Evolutionary conservation across 2,888 invertebrate genomes (phyloP).

Genomic region (Eurois occulta): DNA sequence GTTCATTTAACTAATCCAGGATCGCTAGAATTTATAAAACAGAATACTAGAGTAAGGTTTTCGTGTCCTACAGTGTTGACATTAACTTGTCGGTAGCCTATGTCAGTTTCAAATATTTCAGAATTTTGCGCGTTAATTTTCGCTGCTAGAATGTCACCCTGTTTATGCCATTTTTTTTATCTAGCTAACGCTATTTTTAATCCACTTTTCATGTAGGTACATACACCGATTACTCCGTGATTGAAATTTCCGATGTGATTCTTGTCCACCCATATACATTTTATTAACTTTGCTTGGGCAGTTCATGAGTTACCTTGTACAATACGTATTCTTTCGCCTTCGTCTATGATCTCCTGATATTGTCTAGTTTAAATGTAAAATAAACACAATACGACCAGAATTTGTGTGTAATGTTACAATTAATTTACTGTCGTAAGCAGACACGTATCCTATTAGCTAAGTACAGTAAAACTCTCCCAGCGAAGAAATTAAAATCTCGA

Average conservation of each 20-base stretch:
- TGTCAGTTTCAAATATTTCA: background rate
- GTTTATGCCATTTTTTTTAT: background rate
- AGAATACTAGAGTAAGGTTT: background rate
- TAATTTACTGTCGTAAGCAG: background rate
- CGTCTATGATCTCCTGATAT: background rate
- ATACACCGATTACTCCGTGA: too few species aligned
- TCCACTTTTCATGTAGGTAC: too few species aligned
- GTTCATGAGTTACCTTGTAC: background rate
- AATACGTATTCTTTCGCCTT: background rate
- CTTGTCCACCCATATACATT: background rate
- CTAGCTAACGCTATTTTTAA: background rate
- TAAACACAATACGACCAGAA: background rate
- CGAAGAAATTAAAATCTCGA: background rate
- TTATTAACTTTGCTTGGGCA: background rate
- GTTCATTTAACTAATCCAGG: background rate
- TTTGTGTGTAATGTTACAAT: background rate
- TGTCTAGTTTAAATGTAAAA: background rate
- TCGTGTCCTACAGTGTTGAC: background rate
- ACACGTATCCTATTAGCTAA: background rate
- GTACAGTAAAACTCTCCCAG: background rate
- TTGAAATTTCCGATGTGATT: too few species aligned
- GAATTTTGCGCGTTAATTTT: background rate
- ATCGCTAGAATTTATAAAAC: background rate
- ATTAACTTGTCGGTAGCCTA: background rate
- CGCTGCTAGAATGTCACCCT: background rate